A percentile compares a stretch with the other conserved stretches of the same genome.
Conservation (phyloP, 1,140 invertebrate species). For the Ceratina australensis region DNA sequence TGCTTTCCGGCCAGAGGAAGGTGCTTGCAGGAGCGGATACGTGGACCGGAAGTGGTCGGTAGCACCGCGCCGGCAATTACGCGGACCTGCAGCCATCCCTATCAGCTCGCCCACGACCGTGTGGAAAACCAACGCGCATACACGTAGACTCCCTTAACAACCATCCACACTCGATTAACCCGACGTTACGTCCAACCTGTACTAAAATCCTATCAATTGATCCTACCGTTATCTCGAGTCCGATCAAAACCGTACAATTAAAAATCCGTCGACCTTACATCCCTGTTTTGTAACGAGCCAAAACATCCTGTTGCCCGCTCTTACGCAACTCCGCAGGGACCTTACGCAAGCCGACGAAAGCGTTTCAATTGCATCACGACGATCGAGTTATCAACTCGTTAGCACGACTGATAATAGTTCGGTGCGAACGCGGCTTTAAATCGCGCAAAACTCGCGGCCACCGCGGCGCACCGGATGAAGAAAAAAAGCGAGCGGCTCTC, state of each 20-base stretch:
- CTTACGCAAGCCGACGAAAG: neutral
- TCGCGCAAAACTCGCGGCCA: constrained; percentile 9
- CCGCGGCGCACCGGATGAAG: constrained; percentile 51
- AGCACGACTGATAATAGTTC: neutral
- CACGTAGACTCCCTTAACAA: constrained; percentile 11
- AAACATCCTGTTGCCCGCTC: neutral
- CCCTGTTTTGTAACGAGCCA: neutral
- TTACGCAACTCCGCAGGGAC: neutral
- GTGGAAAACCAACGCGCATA: constrained; percentile 28
- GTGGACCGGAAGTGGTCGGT: constrained; percentile 75
- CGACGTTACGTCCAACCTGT: neutral
- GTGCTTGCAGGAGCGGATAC: constrained; percentile 74
- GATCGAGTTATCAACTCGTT: constrained; percentile 19
- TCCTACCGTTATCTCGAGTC: too few relatives aligned
- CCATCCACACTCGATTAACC: neutral
- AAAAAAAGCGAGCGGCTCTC: constrained; percentile 45
- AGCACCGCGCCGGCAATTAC: constrained; percentile 73
- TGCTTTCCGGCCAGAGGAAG: constrained; percentile 65
- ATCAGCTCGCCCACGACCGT: constrained; percentile 63
- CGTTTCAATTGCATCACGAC: neutral
- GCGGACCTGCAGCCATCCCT: constrained; percentile 68
- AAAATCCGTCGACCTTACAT: too few relatives aligned
- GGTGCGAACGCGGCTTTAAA: constrained; percentile 17
- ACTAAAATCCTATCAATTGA: neutral
- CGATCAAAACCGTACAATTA: too few relatives aligned